Evolutionary conservation across 2,888 invertebrate species (phyloP), one percentile per base, ranked within the genome.

Genomic region (Prosopocoilus inquinatus): DNA sequence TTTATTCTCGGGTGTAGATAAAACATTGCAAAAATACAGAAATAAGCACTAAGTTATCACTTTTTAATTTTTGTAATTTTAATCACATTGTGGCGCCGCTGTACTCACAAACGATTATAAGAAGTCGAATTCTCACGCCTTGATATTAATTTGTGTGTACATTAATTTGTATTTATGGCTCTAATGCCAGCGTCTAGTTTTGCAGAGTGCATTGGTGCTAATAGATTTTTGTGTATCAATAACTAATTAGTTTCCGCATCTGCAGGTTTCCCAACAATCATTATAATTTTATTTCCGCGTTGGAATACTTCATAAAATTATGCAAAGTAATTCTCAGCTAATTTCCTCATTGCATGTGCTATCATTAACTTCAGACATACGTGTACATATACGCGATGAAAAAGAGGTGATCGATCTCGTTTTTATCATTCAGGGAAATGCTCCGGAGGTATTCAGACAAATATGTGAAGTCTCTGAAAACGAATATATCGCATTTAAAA

Each of bases 11-110:
- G 13, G 15, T 41, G 16, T 16, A 11, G 41, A 41, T 41, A 38
- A 38, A 38, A 38, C 12, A 38, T 41, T 41, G 9, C 3, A 41
- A 41, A 41, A 41, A 41, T 13, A 13, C 16, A 5, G 12, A 9
- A 41, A 41, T 41, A 41, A 41, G 41, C 41, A 35, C 39, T 35
- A 13, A 49, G 38, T 49, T 49, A 49, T 49, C 49, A 38, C n/a
- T 38, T 36, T 35, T 49, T 35, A 35, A 49, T 49, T 36, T 47
- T 49, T 38, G 49, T 39, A 39, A 49, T 49, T 49, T 36, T 49
- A 49, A 49, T 49, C 49, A 38, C 38, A 38, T 38, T 49, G 34
- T 38, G 49, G 49, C 49, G 49, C 49, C 49, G 11, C 15, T 8
- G 41, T 41, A 15, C 41, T 11, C 16, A 41, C 41, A 41, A 41